A percentile compares a stretch with the other conserved stretches of the same genome.
These are phyloP conservation scores for Hirundichthys speculiger DNA, from an alignment of 2,113 vertebrate species.

Conservation along the genomic window DNA sequence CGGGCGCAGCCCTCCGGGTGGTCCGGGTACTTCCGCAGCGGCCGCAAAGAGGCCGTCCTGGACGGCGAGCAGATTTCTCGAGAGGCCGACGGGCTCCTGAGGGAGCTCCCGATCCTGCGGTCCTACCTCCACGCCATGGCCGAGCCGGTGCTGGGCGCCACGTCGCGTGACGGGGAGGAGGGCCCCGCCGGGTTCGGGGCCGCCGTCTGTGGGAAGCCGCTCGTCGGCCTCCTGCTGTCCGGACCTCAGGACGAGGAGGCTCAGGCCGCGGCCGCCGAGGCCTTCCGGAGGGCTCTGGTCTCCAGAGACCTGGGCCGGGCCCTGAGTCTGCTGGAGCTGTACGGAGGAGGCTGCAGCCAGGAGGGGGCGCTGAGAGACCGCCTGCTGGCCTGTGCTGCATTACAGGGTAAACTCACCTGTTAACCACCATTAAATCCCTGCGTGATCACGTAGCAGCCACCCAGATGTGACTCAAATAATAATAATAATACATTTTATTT, in stretches of 20 bases:
- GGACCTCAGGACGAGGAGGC: conserved; percentile 84
- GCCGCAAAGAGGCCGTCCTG: conserved; percentile 84
- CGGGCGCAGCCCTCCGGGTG: conserved; percentile 74
- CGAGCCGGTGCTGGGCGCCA: conserved; percentile 77
- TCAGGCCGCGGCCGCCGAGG: conserved; percentile 77
- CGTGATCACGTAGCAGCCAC: too few relatives aligned
- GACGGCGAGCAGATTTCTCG: conserved; percentile 86
- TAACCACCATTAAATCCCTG: too few relatives aligned
- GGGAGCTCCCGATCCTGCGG: conserved; percentile 86
- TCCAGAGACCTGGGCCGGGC: conserved; percentile 84
- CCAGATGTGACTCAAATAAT: too few relatives aligned
- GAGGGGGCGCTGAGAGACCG: conserved; percentile 83
- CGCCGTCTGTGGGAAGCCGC: conserved; percentile 82
- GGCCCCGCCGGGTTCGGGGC: conserved; percentile 67
- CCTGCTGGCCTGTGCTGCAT: conserved; percentile 86
- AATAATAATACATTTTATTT: too few relatives aligned
- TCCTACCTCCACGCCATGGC: conserved; percentile 84
- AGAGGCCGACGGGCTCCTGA: conserved; percentile 87
- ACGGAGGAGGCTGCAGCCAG: conserved; percentile 79
- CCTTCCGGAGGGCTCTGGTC: conserved; percentile 86
- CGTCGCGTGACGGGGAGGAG: conserved; percentile 64
- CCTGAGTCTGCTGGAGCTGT: conserved; percentile 86
- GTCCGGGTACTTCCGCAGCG: conserved; percentile 86
- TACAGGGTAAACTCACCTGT: conserved; percentile 88
- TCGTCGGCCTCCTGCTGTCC: conserved; percentile 83